Base-by-base conservation (phyloP, 2,797 vertebrate species). In the Paratrypauchen microcephalus region DNA sequence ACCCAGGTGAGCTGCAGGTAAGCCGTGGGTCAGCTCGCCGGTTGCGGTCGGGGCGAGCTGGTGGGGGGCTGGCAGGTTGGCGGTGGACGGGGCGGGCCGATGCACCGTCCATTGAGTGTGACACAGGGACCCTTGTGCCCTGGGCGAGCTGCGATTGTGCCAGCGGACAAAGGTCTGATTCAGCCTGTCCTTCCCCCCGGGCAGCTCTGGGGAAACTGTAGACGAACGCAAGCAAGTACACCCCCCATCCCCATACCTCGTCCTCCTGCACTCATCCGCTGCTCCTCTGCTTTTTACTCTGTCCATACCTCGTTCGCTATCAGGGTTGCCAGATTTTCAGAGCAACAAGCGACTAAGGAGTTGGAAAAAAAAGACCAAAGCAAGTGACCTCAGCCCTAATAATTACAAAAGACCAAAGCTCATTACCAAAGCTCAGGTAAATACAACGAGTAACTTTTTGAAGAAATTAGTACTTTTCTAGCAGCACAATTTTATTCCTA, bases 51-150 rank as follows among this genome's bases (percentile, higher is more conserved):
- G 24, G 24, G 24, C 24, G 24, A 26, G 24, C 24, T 30, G 21
- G 68, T 70, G 26, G 16, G 5, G 16, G 48, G n/a, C 48, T 11
- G 79, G 72, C 77, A 66, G 56, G 75, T 83, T 75, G 80, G 77
- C 59, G 82, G 82, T 54, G 26, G 68, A 70, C 9, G 72, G 79
- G 81, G 84, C 80, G 78, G 80, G 80, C 75, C 81, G 88, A 91
- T 93, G 88, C 86, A 82, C 89, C 81, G 87, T 90, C 89, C 86
- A 87, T 90, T 92, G 90, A 91, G 85, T 84, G 83, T 82, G 79
- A 83, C 86, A 95, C 92, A 94, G 93, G 92, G 92, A 73, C 92
- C 93, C 93, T 95, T 94, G 93, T 95, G 90, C 90, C 92, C 91
- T 91, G 83, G 86, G 88, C 64, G 83, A 89, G 87, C 83, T 80